Base-by-base conservation (phyloP, 2,797 vertebrate species). In the Nyctalus aviator region DNA sequence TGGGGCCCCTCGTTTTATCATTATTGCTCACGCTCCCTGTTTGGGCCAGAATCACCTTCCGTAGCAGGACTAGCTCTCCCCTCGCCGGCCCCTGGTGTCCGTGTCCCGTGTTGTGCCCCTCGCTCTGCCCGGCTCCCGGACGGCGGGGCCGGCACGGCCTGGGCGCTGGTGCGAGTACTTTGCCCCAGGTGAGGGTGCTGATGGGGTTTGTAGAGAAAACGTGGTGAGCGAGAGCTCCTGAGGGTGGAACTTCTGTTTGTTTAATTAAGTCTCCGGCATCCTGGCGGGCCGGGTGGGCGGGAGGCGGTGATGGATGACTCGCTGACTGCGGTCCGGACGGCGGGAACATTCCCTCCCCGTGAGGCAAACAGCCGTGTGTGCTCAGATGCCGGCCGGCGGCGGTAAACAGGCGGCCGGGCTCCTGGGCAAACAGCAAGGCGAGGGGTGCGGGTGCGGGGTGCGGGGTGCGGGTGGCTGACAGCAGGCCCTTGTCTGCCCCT, bases 311-410 rank as follows among this genome's bases (percentile, higher is more conserved):
- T 46, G 18, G 3, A 35, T 71, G 1, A 12, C 0, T 3, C 5
- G 46, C 64, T 77, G 79, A 20, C 2, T 3, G 1, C 0, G 0
- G 92, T 12, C 44, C 79, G 23, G 85, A 0, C 0, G 6, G 37
- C 62, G 48, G 96, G 88, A 78, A 96, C 89, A 90, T 8, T 37
- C 75, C 75, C 93, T 84, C 69, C 78, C n/a, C 50, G 62, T 13
- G 18, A 90, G 25, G 85, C 96, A 94, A 57, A 76, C 11, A 15
- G 50, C 55, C 0, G 23, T 2, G 32, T 37, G 3, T 66, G 27
- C 37, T 62, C 59, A 9, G n/a, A 66, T 1, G 3, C 57, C 37
- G 53, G 48, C 21, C 78, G 57, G 23, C 57, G 53, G 68, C 48
- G 66, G 35, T 30, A 13, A 57, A 75, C 6, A 75, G 27, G 13